Percentiles rank a stretch among this genome's conserved stretches.
phyloP scores from a whole-genome alignment of 1,140 invertebrate genomes.

The Trinorchestia longiramus region DNA sequence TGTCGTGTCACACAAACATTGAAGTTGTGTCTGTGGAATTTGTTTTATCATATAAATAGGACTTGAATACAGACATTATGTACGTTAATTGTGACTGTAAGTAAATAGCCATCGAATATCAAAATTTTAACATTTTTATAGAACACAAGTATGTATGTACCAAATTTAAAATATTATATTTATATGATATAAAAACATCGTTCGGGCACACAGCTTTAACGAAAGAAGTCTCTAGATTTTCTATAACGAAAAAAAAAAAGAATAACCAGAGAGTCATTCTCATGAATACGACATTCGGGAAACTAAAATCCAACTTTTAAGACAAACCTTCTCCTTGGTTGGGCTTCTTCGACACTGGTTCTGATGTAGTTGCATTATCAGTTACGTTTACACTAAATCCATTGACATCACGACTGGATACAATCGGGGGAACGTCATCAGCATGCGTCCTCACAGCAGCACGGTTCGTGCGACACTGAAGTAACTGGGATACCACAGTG shows the following conservation, averaged over 20 bases:
- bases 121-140: too few relatives aligned
- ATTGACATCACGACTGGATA: neutral
- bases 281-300: neutral
- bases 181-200: too few relatives aligned
- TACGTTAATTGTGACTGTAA: too few relatives aligned
- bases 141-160: too few relatives aligned
- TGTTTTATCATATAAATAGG: too few relatives aligned
- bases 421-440: neutral
- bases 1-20: too few relatives aligned
- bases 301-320: neutral
- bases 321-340: neutral
- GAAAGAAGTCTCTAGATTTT: too few relatives aligned
- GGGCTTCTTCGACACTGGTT: neutral
- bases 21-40: too few relatives aligned
- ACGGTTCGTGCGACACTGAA: neutral
- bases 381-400: neutral
- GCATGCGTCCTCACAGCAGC: neutral
- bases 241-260: neutral
- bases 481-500: neutral
- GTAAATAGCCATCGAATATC: too few relatives aligned
- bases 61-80: too few relatives aligned
- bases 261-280: neutral
- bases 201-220: too few relatives aligned
- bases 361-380: neutral
- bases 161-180: too few relatives aligned